Percentiles rank a stretch among this genome's conserved stretches.
Conservation (phyloP, 1,140 invertebrate genomes). For the Temnothorax longispinosus region DNA sequence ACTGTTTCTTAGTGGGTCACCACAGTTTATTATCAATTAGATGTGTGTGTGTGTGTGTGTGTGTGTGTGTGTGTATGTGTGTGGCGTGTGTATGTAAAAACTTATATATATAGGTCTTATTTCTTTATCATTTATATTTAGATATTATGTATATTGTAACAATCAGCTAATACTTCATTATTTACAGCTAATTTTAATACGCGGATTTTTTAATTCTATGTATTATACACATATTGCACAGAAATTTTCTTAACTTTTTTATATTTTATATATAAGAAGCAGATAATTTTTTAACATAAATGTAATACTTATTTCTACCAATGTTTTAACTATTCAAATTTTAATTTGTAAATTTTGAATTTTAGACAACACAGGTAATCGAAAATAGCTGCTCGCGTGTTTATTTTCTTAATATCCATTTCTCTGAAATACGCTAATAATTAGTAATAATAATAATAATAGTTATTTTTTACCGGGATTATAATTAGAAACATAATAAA, state of each 20-base stretch:
- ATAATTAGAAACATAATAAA: not conserved
- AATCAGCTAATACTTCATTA: not conserved
- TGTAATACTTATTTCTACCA: not conserved
- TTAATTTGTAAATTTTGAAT: not conserved
- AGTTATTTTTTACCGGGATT: not conserved
- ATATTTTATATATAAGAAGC: not conserved
- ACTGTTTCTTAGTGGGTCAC: conserved; percentile 12
- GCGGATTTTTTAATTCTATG: too few species aligned
- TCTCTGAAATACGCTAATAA: not conserved
- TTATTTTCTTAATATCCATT: not conserved
- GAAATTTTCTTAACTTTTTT: too few species aligned
- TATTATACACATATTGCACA: too few species aligned
- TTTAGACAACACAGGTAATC: not conserved
- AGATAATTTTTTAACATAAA: not conserved
- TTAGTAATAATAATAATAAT: not conserved
- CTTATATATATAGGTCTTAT: too few species aligned
- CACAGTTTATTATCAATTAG: conserved; percentile 14
- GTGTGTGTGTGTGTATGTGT: too few species aligned
- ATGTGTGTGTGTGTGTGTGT: not conserved
- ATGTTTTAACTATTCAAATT: not conserved
- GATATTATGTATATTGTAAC: not conserved
- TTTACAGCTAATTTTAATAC: too few species aligned
- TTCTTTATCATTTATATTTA: not conserved
- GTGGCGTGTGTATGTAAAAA: too few species aligned
- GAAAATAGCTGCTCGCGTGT: not conserved